Percentiles rank a stretch among this genome's conserved stretches.
Evolutionary conservation across 1,140 invertebrate genomes (phyloP).

Genomic region (Scaptodrosophila lebanonensis): DNA sequence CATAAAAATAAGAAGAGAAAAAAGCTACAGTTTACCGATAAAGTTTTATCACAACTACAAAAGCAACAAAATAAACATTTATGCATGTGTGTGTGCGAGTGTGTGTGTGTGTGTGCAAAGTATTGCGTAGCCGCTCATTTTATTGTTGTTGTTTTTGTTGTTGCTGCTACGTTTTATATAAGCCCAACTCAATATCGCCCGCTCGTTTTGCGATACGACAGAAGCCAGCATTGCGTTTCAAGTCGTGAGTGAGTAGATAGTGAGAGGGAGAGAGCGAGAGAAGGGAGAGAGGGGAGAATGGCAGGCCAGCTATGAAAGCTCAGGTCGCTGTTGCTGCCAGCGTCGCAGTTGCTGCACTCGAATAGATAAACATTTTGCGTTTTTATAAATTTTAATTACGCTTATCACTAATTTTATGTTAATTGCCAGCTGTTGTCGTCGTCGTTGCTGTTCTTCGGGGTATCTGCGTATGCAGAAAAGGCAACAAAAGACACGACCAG

Average conservation of each 20-base stretch:
- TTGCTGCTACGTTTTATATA: conserved; percentile 7
- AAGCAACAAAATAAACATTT: conserved; percentile 33
- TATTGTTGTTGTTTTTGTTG: conserved; percentile 23
- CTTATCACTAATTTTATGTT: conserved; percentile 72
- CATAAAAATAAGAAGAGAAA: conserved; percentile 33
- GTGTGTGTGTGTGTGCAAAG: no score
- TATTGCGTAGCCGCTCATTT: conserved; percentile 35
- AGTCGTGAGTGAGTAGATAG: conserved; percentile 29
- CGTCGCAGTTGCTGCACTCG: neutral
- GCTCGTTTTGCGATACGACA: conserved; percentile 18
- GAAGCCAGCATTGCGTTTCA: neutral
- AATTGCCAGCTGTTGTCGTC: conserved; percentile 59
- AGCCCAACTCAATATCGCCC: conserved; percentile 1
- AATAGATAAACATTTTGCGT: conserved; percentile 49
- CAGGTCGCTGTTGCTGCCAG: no score
- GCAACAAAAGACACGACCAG: neutral
- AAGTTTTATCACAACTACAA: conserved; percentile 64
- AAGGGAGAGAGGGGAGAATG: no score
- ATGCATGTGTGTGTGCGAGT: no score
- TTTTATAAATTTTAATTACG: conserved; percentile 68
- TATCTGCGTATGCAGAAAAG: conserved; percentile 12
- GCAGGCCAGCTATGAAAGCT: no score
- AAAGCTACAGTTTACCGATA: conserved; percentile 55
- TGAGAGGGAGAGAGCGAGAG: no score
- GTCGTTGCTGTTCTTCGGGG: conserved; percentile 1